Evolutionary conservation across 2,797 vertebrate genomes (phyloP).

Genomic region (Anguilla marmorata): DNA sequence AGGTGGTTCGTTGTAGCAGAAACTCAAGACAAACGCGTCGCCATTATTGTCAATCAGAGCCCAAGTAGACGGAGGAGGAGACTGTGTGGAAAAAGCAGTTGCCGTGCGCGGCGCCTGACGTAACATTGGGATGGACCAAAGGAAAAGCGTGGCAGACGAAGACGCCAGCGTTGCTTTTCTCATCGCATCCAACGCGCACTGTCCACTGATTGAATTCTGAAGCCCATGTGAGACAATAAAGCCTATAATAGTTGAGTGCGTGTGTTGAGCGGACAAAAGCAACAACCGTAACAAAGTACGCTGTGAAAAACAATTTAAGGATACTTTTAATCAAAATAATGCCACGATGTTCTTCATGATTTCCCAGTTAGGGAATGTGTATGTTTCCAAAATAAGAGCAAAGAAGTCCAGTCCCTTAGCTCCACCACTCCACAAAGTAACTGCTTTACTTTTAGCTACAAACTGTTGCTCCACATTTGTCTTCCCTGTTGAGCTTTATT

Average conservation of each 20-base stretch:
- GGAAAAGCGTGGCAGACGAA: not conserved
- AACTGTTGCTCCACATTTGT: no score
- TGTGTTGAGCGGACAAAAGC: not conserved
- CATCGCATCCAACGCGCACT: not conserved
- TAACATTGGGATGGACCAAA: conserved; percentile 39
- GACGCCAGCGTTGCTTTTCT: not conserved
- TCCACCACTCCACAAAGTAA: not conserved
- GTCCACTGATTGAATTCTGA: not conserved
- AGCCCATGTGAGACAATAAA: not conserved
- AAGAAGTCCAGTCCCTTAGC: not conserved
- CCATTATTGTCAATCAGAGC: conserved; percentile 79
- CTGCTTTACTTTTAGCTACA: no score
- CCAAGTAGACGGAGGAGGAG: conserved; percentile 46
- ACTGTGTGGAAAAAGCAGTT: conserved; percentile 14
- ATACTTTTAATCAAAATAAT: not conserved
- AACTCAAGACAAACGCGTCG: conserved; percentile 71
- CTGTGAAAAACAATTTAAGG: not conserved
- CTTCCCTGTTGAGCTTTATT: no score
- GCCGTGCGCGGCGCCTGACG: conserved; percentile 43
- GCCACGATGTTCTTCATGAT: not conserved
- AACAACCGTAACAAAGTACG: not conserved
- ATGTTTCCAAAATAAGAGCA: not conserved
- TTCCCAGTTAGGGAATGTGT: not conserved
- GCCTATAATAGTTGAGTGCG: not conserved
- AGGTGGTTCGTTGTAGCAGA: conserved; percentile 56